Base-by-base conservation (phyloP, 23 tunicate species). In the Ciona savignyi region DNA sequence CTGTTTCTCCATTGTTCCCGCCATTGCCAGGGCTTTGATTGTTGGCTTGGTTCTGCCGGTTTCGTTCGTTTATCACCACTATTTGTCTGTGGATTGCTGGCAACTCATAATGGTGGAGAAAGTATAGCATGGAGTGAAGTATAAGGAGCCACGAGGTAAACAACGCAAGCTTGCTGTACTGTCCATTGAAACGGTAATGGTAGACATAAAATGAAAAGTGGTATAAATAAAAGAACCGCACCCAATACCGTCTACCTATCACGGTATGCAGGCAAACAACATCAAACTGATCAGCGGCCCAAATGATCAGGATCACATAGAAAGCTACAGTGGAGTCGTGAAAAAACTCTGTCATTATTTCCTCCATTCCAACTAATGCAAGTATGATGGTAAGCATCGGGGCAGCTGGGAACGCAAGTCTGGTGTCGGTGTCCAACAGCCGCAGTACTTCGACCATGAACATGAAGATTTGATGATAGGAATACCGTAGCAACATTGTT, bases 211-310 rank as follows among this genome's bases (percentile, higher is more conserved):
- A 95, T 2, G 87, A 86, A 49, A 95, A 95, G 64, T 95, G 99
- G 51, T 95, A 95, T 19, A 95, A 67, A 35, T 70, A 95, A 73
- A 95, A 95, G 69, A 95, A 88, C 1, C 99, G 84, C 9, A 84
- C 83, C 99, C 99, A 95, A 77, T 95, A 86, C 19, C 90, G 71
- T 29, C 86, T 71, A 25, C 96, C 74, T 4, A 95, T 73, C 25
- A 81, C 81, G 1, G 99, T 85, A 62, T 95, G 93, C 70, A 91
- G 77, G 48, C 99, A 95, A 30, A 89, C 77, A 0, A 74, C 81
- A 76, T 95, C 96, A 72, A 89, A 95, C 62, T 95, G 93, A 67
- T 87, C 95, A 29, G 99, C 99, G 22, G 77, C 76, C 99, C 99
- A 94, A 22, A 94, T 83, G 35, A 86, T 49, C 32, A 94, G 30